Conservation (phyloP, 2,113 vertebrate genomes). For the Corythaixoides concolor region DNA sequence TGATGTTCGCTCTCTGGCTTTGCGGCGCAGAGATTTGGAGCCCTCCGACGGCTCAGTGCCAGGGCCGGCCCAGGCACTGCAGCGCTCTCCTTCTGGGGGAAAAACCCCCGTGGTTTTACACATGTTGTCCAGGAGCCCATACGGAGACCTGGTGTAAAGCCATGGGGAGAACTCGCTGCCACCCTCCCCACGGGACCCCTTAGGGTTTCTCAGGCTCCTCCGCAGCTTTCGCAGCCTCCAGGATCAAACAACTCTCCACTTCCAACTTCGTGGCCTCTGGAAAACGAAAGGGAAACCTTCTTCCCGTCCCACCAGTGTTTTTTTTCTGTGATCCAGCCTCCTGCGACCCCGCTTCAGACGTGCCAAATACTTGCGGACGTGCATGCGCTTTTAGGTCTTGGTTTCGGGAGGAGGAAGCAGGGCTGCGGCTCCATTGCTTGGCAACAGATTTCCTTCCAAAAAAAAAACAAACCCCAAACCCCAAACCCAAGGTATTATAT, state of each 20-base stretch:
- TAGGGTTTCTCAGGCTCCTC: background rate
- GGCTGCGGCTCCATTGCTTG: constrained; percentile 1
- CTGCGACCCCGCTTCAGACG: background rate
- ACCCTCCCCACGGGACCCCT: background rate
- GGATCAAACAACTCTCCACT: background rate
- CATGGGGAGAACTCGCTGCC: background rate
- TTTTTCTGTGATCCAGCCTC: background rate
- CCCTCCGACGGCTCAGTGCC: fast-evolving
- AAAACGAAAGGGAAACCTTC: background rate
- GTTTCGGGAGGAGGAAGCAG: background rate
- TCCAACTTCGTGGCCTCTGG: background rate
- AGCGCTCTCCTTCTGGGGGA: background rate
- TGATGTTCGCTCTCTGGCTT: fast-evolving
- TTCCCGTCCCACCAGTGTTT: background rate
- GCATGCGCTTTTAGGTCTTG: background rate
- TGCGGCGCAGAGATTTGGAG: background rate
- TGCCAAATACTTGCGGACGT: background rate
- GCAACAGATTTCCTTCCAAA: constrained; percentile 26
- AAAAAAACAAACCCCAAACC: background rate
- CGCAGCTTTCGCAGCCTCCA: background rate
- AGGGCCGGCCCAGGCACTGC: background rate
- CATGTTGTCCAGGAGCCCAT: background rate
- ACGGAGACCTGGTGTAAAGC: background rate
- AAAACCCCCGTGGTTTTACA: fast-evolving
- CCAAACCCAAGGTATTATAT: background rate